Evolutionary conservation across 2,113 vertebrate genomes (phyloP).

Genomic region (Laterallus jamaicensis): DNA sequence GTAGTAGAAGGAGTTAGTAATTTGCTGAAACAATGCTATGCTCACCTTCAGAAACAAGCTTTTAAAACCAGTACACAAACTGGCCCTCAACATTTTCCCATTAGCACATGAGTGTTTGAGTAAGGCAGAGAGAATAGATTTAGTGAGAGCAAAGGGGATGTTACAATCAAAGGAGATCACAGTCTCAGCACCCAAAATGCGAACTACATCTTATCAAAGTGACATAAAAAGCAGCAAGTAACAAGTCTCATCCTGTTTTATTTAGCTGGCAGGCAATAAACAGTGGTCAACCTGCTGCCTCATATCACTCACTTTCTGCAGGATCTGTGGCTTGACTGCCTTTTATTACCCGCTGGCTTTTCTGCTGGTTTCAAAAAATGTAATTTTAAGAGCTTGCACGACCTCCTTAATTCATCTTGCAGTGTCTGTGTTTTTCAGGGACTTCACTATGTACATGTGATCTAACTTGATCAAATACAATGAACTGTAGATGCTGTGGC

Average conservation of each 20-base stretch:
- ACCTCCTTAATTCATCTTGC: conserved; percentile 40
- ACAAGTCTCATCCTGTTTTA: not conserved
- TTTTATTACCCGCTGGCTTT: not conserved
- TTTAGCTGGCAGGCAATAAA: conserved; percentile 26
- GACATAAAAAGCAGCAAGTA: not conserved
- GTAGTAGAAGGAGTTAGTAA: not conserved
- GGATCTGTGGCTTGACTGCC: not conserved
- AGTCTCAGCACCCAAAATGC: not conserved
- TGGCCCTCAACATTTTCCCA: not conserved
- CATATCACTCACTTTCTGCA: not conserved
- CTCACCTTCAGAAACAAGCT: not conserved
- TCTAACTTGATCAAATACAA: conserved; percentile 50
- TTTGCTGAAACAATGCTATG: not conserved
- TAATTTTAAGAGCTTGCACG: not conserved
- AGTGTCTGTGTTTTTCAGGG: not conserved
- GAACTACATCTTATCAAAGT: not conserved
- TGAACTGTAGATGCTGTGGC: conserved; percentile 5
- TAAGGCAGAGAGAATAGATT: not conserved
- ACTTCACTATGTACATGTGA: conserved; percentile 45
- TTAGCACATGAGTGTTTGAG: not conserved
- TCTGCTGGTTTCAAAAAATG: conserved; percentile 14
- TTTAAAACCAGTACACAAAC: not conserved
- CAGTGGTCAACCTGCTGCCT: conserved; percentile 9
- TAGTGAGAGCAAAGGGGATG: not conserved
- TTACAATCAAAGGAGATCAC: not conserved